Conservation (phyloP, 2,797 vertebrate genomes). For the Cephalopachus bancanus region DNA sequence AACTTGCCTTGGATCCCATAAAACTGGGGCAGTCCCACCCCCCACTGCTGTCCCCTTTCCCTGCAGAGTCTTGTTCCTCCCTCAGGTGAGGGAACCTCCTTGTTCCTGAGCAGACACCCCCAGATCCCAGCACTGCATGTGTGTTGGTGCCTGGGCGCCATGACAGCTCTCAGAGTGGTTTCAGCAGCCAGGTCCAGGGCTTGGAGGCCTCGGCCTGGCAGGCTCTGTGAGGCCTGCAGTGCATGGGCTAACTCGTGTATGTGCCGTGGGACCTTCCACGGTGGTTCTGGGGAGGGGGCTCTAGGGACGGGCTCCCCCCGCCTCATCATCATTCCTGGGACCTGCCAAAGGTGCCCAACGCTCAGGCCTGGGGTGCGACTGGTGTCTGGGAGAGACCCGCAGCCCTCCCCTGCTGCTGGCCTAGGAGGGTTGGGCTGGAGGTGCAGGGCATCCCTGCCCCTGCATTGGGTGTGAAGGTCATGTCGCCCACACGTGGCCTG, state of each 20-base stretch:
- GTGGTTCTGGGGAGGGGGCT: not conserved
- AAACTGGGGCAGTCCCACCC: not conserved
- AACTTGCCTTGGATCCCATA: not conserved
- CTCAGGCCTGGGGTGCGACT: not conserved
- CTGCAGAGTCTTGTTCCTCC: not conserved
- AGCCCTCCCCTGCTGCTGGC: not conserved
- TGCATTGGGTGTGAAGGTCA: not conserved
- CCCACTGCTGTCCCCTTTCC: too few species aligned
- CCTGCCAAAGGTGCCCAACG: not conserved
- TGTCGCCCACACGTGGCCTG: not conserved
- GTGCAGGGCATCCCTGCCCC: not conserved
- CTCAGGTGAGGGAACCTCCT: not conserved
- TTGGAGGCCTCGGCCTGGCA: not conserved
- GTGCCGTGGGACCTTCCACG: not conserved
- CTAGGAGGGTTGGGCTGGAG: not conserved
- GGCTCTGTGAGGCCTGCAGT: not conserved
- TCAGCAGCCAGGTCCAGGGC: not conserved
- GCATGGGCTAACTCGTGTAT: not conserved
- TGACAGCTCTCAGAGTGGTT: not conserved
- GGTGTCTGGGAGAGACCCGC: not conserved
- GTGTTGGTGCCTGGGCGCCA: not conserved
- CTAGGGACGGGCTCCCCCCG: not conserved
- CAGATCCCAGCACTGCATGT: accelerated
- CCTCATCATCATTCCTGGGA: not conserved
- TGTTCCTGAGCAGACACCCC: not conserved